Base-by-base conservation (phyloP, 2,113 vertebrate species). In the Pipa parva region DNA sequence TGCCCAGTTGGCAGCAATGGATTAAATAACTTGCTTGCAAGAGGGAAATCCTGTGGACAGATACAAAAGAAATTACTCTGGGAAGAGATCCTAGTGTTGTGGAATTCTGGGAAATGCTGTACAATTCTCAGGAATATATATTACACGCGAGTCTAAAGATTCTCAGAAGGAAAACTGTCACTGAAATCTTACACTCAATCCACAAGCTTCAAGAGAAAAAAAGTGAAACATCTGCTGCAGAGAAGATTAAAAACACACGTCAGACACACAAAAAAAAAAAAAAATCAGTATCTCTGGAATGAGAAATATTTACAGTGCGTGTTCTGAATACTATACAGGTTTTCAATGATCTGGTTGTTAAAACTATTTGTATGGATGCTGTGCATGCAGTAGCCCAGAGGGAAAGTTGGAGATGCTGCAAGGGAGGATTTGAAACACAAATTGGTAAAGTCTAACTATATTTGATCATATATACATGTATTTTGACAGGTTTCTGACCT, bases 321-420 rank as follows among this genome's bases (percentile, higher is more conserved):
- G 74, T 81, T 80, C 80, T 83, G 80, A 84, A 88, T 76, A 79
- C 87, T 86, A 77, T 78, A 89, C 86, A 93, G 81, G 83, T 77
- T 84, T 87, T 82, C 83, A 88, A 80, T 82, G 79, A 83, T 74
- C 71, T 54, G 76, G 75, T 51, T 22, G 25, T 67, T 68, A 72
- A 87, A 50, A 69, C 72, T 15, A 21, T 29, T 10, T 55, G 28
- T 46, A 15, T 22, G 0, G 1, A 63, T 71, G 8, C 2, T 33
- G 46, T 0, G 1, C 46, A 52, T 63, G 75, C 72, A 54, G 25
- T 7, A 7, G 31, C 62, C 18, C 20, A 10, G 33, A 13, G 33
- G 10, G 24, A 27, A 25, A 45, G 22, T 36, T 22, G 26, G 22
- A 18, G 22, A 8, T 57, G 3, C 42, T n/a, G 25, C 28, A 28